These are phyloP conservation scores for Vanessa tameamea DNA, from an alignment of 1,140 invertebrate genomes.

Conservation along the genomic window DNA sequence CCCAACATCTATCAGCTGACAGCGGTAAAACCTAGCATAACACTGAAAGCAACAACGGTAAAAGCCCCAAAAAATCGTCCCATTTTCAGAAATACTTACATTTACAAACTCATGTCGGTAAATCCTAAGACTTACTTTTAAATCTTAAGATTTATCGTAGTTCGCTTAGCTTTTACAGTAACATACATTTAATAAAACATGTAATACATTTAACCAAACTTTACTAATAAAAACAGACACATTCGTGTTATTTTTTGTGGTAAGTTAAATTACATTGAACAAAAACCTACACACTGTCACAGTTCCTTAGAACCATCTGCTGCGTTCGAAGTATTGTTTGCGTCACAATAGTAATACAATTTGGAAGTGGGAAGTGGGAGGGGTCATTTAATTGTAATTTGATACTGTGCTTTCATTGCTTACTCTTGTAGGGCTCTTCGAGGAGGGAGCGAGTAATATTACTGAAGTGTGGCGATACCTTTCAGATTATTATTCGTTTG, in stretches of 20 bases:
- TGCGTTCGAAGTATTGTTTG: slow-evolving; percentile 11
- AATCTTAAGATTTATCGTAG: no score
- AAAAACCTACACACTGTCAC: background rate
- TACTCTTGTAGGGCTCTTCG: no score
- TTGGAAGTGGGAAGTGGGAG: slow-evolving; percentile 5
- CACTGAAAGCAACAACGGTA: no score
- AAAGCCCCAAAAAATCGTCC: no score
- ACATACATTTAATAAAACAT: no score
- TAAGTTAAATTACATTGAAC: slow-evolving; percentile 1
- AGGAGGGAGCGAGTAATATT: background rate
- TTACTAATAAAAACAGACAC: background rate
- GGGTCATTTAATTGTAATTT: slow-evolving; percentile 18
- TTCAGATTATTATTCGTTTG: background rate
- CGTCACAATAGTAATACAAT: slow-evolving; percentile 10
- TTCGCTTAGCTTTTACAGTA: no score
- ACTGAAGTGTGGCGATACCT: background rate
- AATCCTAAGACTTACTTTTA: no score
- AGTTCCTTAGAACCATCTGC: slow-evolving; percentile 2
- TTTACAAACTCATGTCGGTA: no score
- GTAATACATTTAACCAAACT: background rate
- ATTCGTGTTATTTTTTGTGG: background rate
- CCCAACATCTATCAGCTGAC: no score
- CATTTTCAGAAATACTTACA: no score
- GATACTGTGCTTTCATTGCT: slow-evolving; percentile 11
- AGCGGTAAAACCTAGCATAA: no score